These are phyloP conservation scores for Atta cephalotes DNA, from an alignment of 1,140 invertebrate species.

Conservation along the genomic window DNA sequence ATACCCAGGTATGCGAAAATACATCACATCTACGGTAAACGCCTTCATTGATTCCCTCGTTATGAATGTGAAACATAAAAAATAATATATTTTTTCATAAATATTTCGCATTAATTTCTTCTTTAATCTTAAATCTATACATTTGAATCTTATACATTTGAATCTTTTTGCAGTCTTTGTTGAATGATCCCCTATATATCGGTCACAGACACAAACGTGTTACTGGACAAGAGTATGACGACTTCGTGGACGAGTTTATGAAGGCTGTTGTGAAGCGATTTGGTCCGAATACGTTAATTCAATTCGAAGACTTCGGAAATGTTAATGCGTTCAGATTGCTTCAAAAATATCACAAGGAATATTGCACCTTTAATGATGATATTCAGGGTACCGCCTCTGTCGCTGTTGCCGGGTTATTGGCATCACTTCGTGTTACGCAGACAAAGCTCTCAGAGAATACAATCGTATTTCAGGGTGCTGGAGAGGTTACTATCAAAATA, in stretches of 20 bases:
- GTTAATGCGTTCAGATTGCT: constrained; percentile 95
- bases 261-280: constrained; percentile 93
- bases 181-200: constrained; percentile 97
- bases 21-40: neutral
- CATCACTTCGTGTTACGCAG: constrained; percentile 92
- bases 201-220: constrained; percentile 94
- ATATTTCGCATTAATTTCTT: neutral
- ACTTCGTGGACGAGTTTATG: constrained; percentile 99
- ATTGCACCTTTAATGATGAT: constrained; percentile 98
- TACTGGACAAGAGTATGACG: constrained; percentile 94
- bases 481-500: constrained; percentile 88
- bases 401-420: constrained; percentile 96
- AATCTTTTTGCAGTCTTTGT: constrained; percentile 87
- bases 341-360: constrained; percentile 93
- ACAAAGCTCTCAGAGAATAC: constrained; percentile 92
- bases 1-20: constrained; percentile 89
- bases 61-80: neutral
- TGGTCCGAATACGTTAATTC: constrained; percentile 93
- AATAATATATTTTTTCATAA: neutral
- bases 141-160: constrained; percentile 36
- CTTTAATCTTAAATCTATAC: neutral
- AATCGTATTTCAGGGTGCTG: constrained; percentile 97
- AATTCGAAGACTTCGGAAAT: constrained; percentile 98
- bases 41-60: too few relatives aligned
- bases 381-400: constrained; percentile 97